Evolutionary conservation across 2,797 vertebrate species (phyloP).

Genomic region (Crenuchus spilurus): DNA sequence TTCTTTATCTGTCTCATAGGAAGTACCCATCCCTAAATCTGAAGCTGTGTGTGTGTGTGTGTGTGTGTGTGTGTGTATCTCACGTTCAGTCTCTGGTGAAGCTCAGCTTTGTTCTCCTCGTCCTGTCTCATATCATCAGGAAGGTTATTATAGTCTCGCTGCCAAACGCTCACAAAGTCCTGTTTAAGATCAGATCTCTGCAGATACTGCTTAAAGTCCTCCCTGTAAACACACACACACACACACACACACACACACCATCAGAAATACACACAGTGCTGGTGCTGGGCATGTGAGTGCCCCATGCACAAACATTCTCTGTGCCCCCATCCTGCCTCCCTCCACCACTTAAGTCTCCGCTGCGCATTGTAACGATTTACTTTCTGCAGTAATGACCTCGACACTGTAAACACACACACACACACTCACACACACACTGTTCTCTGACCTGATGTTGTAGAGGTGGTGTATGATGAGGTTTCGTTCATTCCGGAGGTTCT

Average conservation of each 20-base stretch:
- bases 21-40: too few species aligned
- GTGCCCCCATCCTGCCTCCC: too few species aligned
- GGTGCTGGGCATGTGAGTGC: too few species aligned
- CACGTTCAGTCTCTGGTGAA: slow-evolving; percentile 89
- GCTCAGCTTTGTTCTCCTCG: slow-evolving; percentile 88
- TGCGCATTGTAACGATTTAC: neutral
- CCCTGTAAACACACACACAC: slow-evolving; percentile 60
- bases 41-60: too few species aligned
- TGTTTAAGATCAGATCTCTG: slow-evolving; percentile 86
- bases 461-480: slow-evolving; percentile 73
- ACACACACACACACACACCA: too few species aligned
- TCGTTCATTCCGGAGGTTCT: slow-evolving; percentile 79
- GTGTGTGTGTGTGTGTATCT: too few species aligned
- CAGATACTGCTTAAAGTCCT: slow-evolving; percentile 80
- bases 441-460: slow-evolving; percentile 81
- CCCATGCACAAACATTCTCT: too few species aligned
- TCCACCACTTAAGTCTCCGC: too few species aligned
- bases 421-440: slow-evolving; percentile 10
- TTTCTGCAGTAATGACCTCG: too few species aligned
- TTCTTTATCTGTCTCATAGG: too few species aligned
- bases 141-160: slow-evolving; percentile 86
- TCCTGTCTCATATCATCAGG: slow-evolving; percentile 84
- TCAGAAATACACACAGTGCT: slow-evolving; percentile 14
- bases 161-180: slow-evolving; percentile 88
- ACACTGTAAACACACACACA: slow-evolving; percentile 8